Base-by-base conservation (phyloP, 2,888 invertebrate genomes). In the Thymelicus acteon region DNA sequence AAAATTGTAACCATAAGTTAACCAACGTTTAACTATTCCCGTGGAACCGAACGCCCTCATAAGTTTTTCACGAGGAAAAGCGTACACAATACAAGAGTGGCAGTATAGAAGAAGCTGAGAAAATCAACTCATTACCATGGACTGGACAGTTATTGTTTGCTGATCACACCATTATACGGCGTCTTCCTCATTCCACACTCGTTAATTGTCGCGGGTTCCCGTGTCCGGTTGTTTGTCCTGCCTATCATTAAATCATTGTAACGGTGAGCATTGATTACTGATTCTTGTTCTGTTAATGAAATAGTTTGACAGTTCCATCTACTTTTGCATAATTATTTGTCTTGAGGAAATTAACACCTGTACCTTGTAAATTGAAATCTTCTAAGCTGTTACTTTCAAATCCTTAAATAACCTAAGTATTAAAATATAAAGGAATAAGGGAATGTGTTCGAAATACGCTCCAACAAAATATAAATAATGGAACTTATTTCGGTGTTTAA, bases 41-140 rank as follows among this genome's bases (percentile, higher is more conserved):
- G 69, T 64, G 10, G 24, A 37, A 75, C 72, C 70, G 72, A 58
- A 44, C 75, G 71, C 47, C 73, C 75, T 77, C 75, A 82, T 80
- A 82, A 85, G 88, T 91, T 91, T 91, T 91, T 91, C 91, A 89
- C 87, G 84, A 86, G 91, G 91, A 91, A 91, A 91, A 91, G 87
- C 83, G 83, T 79, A 82, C 77, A 91, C 91, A 91, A 91, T 91
- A 82, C 80, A 72, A 72, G 64, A 73, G 75, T 58, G 63, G 31
- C 44, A 65, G 74, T 69, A 74, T 72, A 75, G 80, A 87, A 87
- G 89, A 88, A 87, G 86, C 84, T 91, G 90, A 84, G 90, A 91
- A 90, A 87, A 84, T 83, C 78, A 80, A 73, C 79, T 82, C 80
- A 83, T 84, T 85, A 85, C 79, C 83, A 81, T 80, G 77, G 80